phyloP scores from a whole-genome alignment of 1,140 invertebrate genomes.

The Calycopis cecrops region DNA sequence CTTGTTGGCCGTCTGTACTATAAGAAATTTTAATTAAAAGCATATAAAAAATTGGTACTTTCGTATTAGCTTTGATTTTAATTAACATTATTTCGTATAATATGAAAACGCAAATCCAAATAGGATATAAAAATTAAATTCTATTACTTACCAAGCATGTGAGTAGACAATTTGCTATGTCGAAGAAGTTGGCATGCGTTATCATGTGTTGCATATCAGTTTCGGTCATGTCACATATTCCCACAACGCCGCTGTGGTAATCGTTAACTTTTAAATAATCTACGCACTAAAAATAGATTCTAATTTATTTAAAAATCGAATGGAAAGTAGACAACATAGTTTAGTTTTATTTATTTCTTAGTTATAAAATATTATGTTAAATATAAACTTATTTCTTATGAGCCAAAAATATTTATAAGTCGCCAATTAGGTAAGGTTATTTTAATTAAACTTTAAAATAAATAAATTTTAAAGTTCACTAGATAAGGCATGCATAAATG shows the following conservation, averaged over 20 bases:
- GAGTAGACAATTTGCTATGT: neutral
- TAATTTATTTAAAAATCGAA: neutral
- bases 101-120: neutral
- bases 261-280: neutral
- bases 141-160: neutral
- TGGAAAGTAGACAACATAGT: neutral
- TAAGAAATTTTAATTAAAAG: no score
- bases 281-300: neutral
- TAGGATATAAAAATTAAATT: neutral
- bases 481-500: no score
- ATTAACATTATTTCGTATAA: neutral
- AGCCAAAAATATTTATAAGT: no score
- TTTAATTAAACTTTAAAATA: no score
- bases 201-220: neutral
- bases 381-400: no score
- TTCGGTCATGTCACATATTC: neutral
- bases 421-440: no score
- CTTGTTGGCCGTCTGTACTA: no score
- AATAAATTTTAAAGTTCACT: no score
- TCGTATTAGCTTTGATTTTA: neutral
- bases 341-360: neutral
- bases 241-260: neutral
- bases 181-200: slow-evolving; percentile 3
- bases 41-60: neutral
- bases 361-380: no score